Evolutionary conservation across 35 echinoderm and acorn worm genomes (phyloP).

Genomic region (Nesometra sesokonis): DNA sequence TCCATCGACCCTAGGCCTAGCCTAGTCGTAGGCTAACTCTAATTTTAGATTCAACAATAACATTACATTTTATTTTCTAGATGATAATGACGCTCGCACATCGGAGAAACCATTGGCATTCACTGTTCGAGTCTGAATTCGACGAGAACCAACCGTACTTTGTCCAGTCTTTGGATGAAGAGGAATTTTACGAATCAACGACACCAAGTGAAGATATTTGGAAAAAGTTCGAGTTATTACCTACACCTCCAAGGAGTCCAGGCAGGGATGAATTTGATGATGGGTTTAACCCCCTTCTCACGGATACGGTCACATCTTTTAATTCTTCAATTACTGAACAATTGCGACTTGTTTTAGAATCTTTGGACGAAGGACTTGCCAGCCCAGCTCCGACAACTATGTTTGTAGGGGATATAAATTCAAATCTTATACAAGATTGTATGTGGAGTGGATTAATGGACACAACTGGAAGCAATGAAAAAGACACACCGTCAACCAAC

Average conservation of each 20-base stretch:
- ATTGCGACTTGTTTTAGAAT: slow-evolving; percentile 13
- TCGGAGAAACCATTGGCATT: neutral
- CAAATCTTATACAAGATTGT: slow-evolving; percentile 87
- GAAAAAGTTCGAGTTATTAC: slow-evolving; percentile 93
- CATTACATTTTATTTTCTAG: neutral
- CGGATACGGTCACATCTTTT: neutral
- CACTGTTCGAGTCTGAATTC: neutral
- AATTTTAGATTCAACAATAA: no score
- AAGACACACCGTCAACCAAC: slow-evolving; percentile 18
- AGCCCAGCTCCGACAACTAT: neutral
- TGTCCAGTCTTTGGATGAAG: neutral
- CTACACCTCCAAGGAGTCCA: slow-evolving; percentile 89
- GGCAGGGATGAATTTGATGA: slow-evolving; percentile 17
- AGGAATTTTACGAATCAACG: slow-evolving; percentile 29
- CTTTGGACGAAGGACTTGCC: slow-evolving; percentile 16
- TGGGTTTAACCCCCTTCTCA: neutral
- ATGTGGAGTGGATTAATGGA: slow-evolving; percentile 75
- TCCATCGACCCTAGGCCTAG: no score
- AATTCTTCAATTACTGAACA: neutral
- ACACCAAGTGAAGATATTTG: slow-evolving; percentile 92
- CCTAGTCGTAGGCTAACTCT: no score
- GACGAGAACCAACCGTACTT: slow-evolving; percentile 5
- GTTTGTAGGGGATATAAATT: slow-evolving; percentile 10
- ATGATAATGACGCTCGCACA: neutral
- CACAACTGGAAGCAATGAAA: neutral